Conservation (phyloP, 2,797 vertebrate genomes). For the Sarcophilus harrisii region DNA sequence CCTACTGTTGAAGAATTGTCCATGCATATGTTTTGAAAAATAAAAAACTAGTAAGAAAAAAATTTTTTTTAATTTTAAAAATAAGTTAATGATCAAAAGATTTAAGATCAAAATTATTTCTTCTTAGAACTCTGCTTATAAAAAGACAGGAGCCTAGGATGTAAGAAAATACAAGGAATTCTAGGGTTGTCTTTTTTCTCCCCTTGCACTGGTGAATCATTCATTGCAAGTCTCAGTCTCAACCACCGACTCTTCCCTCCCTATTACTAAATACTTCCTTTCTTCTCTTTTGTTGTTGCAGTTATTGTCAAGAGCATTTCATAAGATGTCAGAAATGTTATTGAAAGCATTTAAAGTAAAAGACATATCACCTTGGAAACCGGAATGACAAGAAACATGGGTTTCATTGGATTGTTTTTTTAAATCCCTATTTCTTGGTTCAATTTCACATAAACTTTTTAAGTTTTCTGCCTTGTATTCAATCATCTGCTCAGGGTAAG, state of each 20-base stretch:
- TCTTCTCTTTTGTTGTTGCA: constrained; percentile 43
- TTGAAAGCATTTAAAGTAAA: constrained; percentile 2
- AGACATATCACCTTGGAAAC: neutral
- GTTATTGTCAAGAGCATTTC: constrained; percentile 38
- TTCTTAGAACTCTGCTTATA: neutral
- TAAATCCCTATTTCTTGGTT: neutral
- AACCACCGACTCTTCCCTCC: neutral
- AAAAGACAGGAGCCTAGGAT: neutral
- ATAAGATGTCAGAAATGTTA: constrained; percentile 4
- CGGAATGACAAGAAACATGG: neutral
- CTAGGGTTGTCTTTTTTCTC: neutral
- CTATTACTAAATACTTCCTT: constrained; percentile 61
- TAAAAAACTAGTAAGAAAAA: too few species aligned
- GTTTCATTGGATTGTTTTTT: neutral
- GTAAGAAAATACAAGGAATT: neutral
- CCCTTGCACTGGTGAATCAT: neutral
- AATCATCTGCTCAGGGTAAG: neutral
- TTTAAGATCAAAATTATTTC: neutral
- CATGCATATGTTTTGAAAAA: too few species aligned
- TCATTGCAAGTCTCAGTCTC: neutral
- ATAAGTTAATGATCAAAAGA: neutral
- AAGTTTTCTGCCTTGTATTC: neutral
- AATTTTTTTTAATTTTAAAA: too few species aligned
- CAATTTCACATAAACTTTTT: neutral
- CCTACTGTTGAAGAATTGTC: too few species aligned